Base-by-base conservation (phyloP, 2,888 invertebrate species). In the Cecidostiba fungosa region DNA sequence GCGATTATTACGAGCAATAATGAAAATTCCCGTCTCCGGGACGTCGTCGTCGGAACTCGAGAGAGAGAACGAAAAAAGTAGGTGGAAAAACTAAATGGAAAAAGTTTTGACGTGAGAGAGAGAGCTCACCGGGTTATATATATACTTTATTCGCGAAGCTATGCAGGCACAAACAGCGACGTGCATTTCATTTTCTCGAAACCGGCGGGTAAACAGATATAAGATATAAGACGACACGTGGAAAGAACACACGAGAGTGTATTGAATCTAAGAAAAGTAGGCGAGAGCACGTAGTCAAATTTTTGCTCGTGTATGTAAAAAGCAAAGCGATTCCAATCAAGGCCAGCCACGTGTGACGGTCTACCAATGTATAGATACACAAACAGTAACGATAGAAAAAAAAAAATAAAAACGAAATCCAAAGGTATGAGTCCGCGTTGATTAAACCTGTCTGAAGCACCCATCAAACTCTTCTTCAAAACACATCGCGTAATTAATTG, bases 81-180 rank as follows among this genome's bases (percentile, higher is more conserved):
- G 26, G 14, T 70, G 19, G 54, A 86, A 86, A 82, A 69, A 78
- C 77, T 70, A 79, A 86, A 86, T 85, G 79, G 82, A 82, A 85
- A 86, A 85, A 86, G 85, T 86, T 86, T 85, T 84, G 81, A 86
- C 81, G 78, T 3, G 43, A 12, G 12, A 39, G 43, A 59, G 47
- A 29, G 66, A 26, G 77, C 50, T 54, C 54, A 36, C 77, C 36
- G 29, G 6, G 32, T 3, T n/a, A 23, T 54, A 14, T 54, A 14
- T 59, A 59, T 19, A 70, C 66, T 84, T 62, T 80, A 73, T 84
- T 32, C 73, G 14, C 73, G 77, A 16, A 59, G 54, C 54, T 19
- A n/a, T 59, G 59, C n/a, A 54, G n/a, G 62, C n/a, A 23, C 69
- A 12, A 16, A n/a, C 47, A 74, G 62, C 66, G 47, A 59, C 39